phyloP scores from a whole-genome alignment of 2,888 invertebrate genomes.

The Lathronympha strigana region DNA sequence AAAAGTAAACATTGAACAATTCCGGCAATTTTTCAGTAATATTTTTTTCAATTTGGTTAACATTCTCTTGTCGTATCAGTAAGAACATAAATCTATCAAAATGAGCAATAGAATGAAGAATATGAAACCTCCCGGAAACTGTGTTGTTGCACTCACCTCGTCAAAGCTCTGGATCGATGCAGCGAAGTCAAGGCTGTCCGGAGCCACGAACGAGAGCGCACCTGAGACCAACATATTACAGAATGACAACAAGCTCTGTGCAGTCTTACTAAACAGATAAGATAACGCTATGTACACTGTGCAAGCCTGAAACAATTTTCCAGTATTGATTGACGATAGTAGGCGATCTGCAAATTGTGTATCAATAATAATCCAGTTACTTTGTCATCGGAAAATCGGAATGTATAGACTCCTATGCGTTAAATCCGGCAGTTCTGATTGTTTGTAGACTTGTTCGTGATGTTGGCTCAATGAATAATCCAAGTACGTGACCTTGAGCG shows the following conservation, averaged over 20 bases:
- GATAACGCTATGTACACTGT: constrained; percentile 65
- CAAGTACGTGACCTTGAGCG: no score
- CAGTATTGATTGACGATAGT: constrained; percentile 48
- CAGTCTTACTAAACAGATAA: constrained; percentile 71
- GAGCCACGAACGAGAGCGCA: constrained; percentile 62
- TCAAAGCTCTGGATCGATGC: constrained; percentile 50
- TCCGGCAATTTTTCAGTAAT: no score
- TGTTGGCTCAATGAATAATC: no score
- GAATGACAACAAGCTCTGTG: constrained; percentile 54
- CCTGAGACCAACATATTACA: constrained; percentile 77
- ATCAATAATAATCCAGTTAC: no score
- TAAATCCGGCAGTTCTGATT: no score
- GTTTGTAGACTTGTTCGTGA: no score
- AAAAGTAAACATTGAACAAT: no score
- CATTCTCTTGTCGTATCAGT: no score
- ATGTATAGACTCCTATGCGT: no score
- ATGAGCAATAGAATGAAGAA: neutral
- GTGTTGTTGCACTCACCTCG: constrained; percentile 56
- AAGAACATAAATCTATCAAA: neutral
- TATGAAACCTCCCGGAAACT: neutral
- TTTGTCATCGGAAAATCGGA: no score
- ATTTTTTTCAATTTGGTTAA: no score
- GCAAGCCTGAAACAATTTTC: constrained; percentile 51
- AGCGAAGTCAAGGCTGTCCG: constrained; percentile 50
- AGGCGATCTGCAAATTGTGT: constrained; percentile 5